Evolutionary conservation across 1,140 invertebrate genomes (phyloP), one percentile per base, ranked within the genome.

Genomic region (Aphelenchoides besseyi): DNA sequence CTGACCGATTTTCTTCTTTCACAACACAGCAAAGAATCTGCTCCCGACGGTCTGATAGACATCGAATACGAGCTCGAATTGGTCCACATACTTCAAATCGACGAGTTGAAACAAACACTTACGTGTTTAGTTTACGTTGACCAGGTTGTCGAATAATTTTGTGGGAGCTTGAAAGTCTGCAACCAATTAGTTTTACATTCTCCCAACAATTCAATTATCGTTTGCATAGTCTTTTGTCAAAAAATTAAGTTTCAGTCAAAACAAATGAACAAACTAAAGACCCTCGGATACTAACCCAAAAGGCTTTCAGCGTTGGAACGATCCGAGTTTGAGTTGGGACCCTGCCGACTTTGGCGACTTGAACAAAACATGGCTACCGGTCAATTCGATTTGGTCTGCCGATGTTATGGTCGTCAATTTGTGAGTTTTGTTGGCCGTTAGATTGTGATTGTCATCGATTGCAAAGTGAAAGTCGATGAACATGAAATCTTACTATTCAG

Each of bases 371-470:
- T 74, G 82, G 73, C 61, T 85, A 26, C 84, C 84, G 5, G 68
- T 81, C 66, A 68, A 78, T 30, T 68, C 73, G 28, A 75, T 85
- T 18, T 85, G 84, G 84, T 68, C 72, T 18, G 83, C 84, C 1
- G 84, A 85, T 75, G 71, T 85, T 32, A 85, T 85, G 26, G 74
- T 85, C 16, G 82, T 84, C 52, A 85, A 85, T 64, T 80, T 85
- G 84, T 85, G 74, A 84, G 76, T 78, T 41, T 41, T 66, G 28
- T 8, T 0, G 48, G n/a, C 2, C 26, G 68, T n/a, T 69, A n/a
- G n/a, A 23, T 69, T 5, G 23, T 69, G 2, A 2, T 29, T 33
- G 3, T 37, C n/a, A n/a, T 26, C n/a, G 32, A 9, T 36, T 26
- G 18, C 3, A 1, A 36, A 64, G 37, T 1, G 23, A 53, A 53